Evolutionary conservation across 2,888 invertebrate genomes (phyloP).

Genomic region (Drosophila tripunctata): DNA sequence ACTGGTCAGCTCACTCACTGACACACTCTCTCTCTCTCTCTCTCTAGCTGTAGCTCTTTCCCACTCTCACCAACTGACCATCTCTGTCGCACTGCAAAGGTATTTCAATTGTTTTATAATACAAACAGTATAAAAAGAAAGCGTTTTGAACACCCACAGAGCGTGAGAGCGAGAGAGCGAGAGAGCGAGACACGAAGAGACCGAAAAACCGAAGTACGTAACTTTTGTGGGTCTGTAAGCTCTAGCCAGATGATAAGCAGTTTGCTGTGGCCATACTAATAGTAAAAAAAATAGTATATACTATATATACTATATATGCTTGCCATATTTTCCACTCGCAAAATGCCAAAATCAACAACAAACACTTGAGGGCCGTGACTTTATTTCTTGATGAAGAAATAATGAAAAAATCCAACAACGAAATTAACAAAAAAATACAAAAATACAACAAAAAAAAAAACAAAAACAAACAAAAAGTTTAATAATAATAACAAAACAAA

Average conservation of each 20-base stretch:
- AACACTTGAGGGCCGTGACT: constrained; percentile 66
- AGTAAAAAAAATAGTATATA: constrained; percentile 1
- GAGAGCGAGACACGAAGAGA: neutral
- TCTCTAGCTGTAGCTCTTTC: neutral
- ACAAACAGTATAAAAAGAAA: constrained; percentile 18
- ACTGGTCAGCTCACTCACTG: neutral
- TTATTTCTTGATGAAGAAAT: constrained; percentile 40
- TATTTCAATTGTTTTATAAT: constrained; percentile 62
- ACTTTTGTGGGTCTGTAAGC: constrained; percentile 22
- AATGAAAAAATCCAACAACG: neutral
- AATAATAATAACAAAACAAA: constrained; percentile 2
- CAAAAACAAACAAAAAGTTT: neutral
- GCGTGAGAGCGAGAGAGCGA: no score
- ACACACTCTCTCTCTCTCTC: neutral
- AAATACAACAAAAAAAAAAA: neutral
- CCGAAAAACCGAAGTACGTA: constrained; percentile 12
- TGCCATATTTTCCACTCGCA: constrained; percentile 7
- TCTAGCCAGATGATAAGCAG: constrained; percentile 18
- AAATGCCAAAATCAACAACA: constrained; percentile 41
- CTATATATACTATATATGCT: constrained; percentile 1
- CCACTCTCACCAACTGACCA: neutral
- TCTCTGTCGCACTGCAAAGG: constrained; percentile 28
- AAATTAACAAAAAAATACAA: neutral
- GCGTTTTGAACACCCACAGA: constrained; percentile 21
- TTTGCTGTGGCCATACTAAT: neutral